Base-by-base conservation (phyloP, 2,113 vertebrate species). In the Laticauda laticaudata region DNA sequence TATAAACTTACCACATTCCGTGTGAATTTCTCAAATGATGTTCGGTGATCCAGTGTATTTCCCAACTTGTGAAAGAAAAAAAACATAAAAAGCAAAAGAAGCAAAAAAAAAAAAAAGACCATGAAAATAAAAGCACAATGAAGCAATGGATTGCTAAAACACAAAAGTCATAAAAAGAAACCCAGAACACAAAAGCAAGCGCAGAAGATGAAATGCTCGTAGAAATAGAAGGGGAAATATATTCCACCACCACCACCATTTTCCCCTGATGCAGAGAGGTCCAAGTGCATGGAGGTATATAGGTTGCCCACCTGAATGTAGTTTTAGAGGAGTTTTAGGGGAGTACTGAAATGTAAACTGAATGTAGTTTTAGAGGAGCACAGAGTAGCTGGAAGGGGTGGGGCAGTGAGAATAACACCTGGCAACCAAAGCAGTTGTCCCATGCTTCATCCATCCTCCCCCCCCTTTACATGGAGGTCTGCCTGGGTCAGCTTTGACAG, bases 1-100 rank as follows among this genome's bases (percentile, higher is more conserved):
- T 95, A 94, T 93, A 95, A 97, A 98, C 98, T 98, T 98, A 98
- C 98, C 98, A 98, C 96, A 96, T 97, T 98, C 95, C 97, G 97
- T 97, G 98, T 97, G 97, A 98, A 98, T 98, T 98, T 98, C 97
- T 98, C 98, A 97, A 98, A 98, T 96, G 98, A 98, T 94, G 98
- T 98, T 98, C 98, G 98, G 97, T 97, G 97, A 96, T 98, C 98
- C 97, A 98, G 95, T 97, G 97, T 97, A 95, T 97, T 96, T 97
- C 96, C 98, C 95, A 97, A 98, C 98, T 98, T 98, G 96, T 95
- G 95, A 90, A 94, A 89, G 96, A 96, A 51, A 94, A 45, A 53
- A 90, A 45, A 54, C 86, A 93, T 93, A 94, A 93, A 91, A 96
- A 93, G 94, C 96, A 95, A 89, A 95, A 95, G 94, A 93, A 91